A percentile compares a stretch with the other conserved stretches of the same genome.
Conservation (phyloP, 2,113 vertebrate species). For the Plotosus lineatus region DNA sequence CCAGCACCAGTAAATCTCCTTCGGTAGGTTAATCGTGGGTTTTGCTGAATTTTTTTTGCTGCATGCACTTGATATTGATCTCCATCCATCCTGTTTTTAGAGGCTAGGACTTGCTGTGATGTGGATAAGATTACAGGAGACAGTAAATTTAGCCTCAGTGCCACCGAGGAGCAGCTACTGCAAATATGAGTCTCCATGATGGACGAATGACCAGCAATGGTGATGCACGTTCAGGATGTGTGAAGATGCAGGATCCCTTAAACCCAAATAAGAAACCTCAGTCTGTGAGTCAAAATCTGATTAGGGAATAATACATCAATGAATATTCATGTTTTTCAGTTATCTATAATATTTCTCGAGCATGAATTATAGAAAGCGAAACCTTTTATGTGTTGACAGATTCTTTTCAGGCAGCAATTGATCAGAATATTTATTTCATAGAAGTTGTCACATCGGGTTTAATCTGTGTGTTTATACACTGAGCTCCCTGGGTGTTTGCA, state of each 20-base stretch:
- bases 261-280: constrained; percentile 41
- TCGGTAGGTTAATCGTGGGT: background rate
- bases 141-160: background rate
- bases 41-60: background rate
- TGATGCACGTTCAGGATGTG: constrained; percentile 22
- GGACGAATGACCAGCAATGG: background rate
- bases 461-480: background rate
- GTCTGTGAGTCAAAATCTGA: constrained; percentile 32
- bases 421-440: no score
- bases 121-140: constrained; percentile 1
- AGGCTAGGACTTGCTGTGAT: background rate
- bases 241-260: constrained; percentile 13
- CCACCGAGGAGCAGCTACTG: background rate
- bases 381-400: background rate
- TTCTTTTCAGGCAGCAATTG: background rate
- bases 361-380: background rate
- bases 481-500: background rate
- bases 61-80: constrained; percentile 9
- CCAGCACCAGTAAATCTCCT: background rate
- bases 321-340: background rate
- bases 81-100: background rate
- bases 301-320: background rate
- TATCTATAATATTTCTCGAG: background rate
- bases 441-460: background rate
- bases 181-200: constrained; percentile 30